Evolutionary conservation across 2,113 vertebrate species (phyloP), one percentile per base, ranked within the genome.

Genomic region (Solenodon paradoxus): DNA sequence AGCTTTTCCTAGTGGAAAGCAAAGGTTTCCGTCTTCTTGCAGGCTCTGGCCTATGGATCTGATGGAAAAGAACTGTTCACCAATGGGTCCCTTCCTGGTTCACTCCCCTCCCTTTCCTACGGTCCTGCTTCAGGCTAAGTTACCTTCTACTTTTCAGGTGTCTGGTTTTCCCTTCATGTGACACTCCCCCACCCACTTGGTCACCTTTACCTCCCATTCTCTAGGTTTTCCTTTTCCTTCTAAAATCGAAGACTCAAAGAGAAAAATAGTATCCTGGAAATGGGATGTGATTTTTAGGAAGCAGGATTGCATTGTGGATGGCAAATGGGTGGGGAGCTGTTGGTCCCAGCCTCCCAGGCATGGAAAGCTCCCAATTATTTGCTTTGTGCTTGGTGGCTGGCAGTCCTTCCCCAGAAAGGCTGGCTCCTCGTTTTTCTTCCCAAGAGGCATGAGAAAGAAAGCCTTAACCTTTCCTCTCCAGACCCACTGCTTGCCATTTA

Each of bases 81-180:
- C 20, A 35, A 16, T 1, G 4, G 69, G 0, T 20, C 19, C 1
- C 4, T 45, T 24, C 32, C 30, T 0, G n/a, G n/a, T n/a, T n/a
- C n/a, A n/a, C n/a, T n/a, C n/a, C 22, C 2, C 49, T 32, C 16
- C 30, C 0, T 3, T 47, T 57, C 1, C 16, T 15, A 57, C 13
- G 16, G 59, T 30, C 64, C 80, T 45, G 11, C 57, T 86, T 40
- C 38, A 6, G 16, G 32, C 35, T 42, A 69, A 10, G 68, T 71
- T 45, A n/a, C n/a, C 63, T 55, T 15, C 9, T 3, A 7, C 32
- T 57, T 42, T 47, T 38, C 71, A 49, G 51, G 30, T 26, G 66
- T 47, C 40, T 2, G 19, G 20, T 7, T 47, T 45, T 42, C 5
- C 7, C 17, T 72, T 47, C 61, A 3, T 53, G 28, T 32, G 66